phyloP scores from a whole-genome alignment of 1,140 invertebrate species.

The Zelostemma sp. region DNA sequence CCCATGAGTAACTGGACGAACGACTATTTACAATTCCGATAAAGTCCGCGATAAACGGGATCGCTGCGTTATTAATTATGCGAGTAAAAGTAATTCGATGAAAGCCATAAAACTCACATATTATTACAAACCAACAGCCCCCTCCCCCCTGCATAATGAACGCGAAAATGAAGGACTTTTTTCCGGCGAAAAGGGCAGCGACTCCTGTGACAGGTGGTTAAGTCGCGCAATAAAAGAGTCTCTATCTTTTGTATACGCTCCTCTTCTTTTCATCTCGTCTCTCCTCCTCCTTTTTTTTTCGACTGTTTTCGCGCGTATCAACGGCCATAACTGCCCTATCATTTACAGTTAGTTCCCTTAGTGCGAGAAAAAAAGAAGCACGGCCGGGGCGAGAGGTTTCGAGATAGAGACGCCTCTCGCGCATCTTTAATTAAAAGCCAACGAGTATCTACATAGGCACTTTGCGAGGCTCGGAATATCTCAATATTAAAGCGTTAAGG shows the following conservation, averaged over 20 bases:
- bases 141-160: constrained; percentile 54
- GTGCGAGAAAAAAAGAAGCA: constrained; percentile 41
- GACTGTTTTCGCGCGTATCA: constrained; percentile 29
- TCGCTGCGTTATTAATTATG: too few species aligned
- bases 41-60: too few species aligned
- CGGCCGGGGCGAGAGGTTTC: constrained; percentile 1
- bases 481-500: constrained; percentile 51
- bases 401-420: constrained; percentile 60
- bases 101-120: background rate
- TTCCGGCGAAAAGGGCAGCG: constrained; percentile 25
- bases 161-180: constrained; percentile 39
- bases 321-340: constrained; percentile 64
- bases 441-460: constrained; percentile 27
- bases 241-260: constrained; percentile 37
- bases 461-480: constrained; percentile 40
- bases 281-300: constrained; percentile 36
- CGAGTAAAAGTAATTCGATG: too few species aligned
- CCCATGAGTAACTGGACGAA: too few species aligned
- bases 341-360: constrained; percentile 63
- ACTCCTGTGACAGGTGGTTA: constrained; percentile 47
- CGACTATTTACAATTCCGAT: too few species aligned
- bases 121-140: constrained; percentile 38
- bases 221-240: constrained; percentile 43
- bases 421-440: constrained; percentile 68
- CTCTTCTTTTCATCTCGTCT: too few species aligned